Conservation (phyloP, 2,888 invertebrate genomes). For the Agrochola lychnidis region DNA sequence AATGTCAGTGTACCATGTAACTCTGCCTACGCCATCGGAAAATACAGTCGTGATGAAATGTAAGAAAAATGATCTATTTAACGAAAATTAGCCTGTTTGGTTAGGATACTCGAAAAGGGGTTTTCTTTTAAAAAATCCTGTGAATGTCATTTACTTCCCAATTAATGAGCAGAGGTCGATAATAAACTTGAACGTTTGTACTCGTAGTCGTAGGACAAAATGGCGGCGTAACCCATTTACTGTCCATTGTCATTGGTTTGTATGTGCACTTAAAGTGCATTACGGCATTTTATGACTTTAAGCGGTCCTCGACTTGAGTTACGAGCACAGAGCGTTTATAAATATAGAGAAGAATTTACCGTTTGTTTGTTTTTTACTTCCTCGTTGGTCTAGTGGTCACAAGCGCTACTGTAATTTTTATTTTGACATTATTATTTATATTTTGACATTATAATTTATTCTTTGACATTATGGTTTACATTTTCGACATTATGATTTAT, state of each 20-base stretch:
- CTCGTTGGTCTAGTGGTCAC: neutral
- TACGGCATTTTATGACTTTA: conserved; percentile 55
- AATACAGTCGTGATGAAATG: neutral
- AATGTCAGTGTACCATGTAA: neutral
- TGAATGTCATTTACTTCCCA: neutral
- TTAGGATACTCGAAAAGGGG: no score
- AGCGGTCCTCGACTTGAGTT: conserved; percentile 33
- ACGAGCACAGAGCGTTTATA: conserved; percentile 18
- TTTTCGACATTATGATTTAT: no score
- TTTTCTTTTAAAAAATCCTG: neutral
- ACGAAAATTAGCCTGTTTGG: neutral
- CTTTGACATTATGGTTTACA: no score
- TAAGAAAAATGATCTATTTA: neutral
- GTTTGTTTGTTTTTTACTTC: neutral
- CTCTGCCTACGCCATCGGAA: neutral
- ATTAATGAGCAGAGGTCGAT: conserved; percentile 7
- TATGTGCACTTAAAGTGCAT: conserved; percentile 59
- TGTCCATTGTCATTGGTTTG: conserved; percentile 29
- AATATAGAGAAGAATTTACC: conserved; percentile 17
- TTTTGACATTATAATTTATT: no score
- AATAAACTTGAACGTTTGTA: conserved; percentile 18
- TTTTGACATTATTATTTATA: no score
- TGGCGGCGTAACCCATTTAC: conserved; percentile 43
- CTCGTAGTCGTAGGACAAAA: conserved; percentile 28
- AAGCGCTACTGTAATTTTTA: neutral